Evolutionary conservation across 2,113 vertebrate genomes (phyloP).

Genomic region (Megaceryle torquata): DNA sequence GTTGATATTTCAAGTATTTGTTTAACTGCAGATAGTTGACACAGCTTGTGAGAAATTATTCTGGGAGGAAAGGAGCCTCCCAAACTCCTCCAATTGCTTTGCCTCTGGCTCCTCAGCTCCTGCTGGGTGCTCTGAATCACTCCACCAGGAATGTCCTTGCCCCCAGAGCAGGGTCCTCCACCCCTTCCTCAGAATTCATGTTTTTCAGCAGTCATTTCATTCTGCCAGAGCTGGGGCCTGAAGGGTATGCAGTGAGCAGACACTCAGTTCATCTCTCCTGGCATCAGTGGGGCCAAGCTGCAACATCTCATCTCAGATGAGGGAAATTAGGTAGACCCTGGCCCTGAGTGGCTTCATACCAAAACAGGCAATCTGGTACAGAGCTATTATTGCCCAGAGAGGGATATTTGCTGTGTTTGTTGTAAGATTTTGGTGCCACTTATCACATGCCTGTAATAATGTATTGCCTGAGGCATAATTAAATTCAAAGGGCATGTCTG

Average conservation of each 20-base stretch:
- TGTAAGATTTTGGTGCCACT: constrained; percentile 29
- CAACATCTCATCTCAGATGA: fast-evolving
- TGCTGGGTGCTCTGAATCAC: neutral
- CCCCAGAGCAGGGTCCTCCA: neutral
- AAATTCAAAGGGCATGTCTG: constrained; percentile 47
- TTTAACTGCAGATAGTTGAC: constrained; percentile 65
- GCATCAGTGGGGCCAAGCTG: neutral
- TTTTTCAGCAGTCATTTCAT: neutral
- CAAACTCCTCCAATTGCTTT: neutral
- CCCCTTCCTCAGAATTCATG: fast-evolving
- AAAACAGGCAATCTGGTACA: neutral
- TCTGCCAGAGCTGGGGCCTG: fast-evolving
- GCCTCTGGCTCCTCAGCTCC: neutral
- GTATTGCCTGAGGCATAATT: constrained; percentile 43
- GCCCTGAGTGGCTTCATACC: fast-evolving
- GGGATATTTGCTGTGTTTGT: neutral
- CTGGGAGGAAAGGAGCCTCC: constrained; percentile 22
- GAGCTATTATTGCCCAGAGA: neutral
- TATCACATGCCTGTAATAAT: constrained; percentile 14
- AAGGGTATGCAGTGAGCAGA: fast-evolving
- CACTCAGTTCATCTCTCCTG: neutral
- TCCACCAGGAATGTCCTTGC: neutral
- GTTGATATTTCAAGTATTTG: constrained; percentile 62
- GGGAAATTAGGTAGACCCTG: neutral
- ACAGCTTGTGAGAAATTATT: constrained; percentile 70